Evolutionary conservation across 1,140 invertebrate genomes (phyloP).

Genomic region (Monochamus saltuarius): DNA sequence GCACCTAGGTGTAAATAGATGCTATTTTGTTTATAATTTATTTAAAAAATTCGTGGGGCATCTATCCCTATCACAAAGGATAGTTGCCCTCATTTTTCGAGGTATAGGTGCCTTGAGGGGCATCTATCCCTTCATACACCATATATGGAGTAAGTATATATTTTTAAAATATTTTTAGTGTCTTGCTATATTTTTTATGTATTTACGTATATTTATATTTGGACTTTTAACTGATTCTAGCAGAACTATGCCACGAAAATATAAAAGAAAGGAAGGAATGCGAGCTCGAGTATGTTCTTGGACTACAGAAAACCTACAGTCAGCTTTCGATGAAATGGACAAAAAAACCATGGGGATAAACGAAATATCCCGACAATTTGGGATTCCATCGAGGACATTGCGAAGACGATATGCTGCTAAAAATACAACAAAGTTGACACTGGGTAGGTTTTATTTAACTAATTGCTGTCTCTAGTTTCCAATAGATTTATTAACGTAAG

Average conservation of each 20-base stretch:
- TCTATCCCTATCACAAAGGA: neutral
- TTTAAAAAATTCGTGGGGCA: neutral
- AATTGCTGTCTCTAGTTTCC: no score
- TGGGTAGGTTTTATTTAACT: no score
- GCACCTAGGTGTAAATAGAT: neutral
- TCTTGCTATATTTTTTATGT: slow-evolving; percentile 1
- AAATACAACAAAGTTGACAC: slow-evolving; percentile 5
- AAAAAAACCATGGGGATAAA: neutral
- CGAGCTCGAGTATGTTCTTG: slow-evolving; percentile 19
- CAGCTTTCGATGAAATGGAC: slow-evolving; percentile 14
- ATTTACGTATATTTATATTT: neutral
- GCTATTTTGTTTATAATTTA: slow-evolving; percentile 6
- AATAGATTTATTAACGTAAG: no score
- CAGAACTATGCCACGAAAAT: slow-evolving; percentile 9
- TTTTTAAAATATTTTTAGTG: slow-evolving; percentile 3
- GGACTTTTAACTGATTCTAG: neutral
- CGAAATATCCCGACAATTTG: no score
- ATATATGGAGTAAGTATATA: neutral
- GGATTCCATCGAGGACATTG: slow-evolving; percentile 8
- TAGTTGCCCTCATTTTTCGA: no score
- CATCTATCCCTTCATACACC: neutral
- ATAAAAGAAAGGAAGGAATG: slow-evolving; percentile 11
- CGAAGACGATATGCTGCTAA: slow-evolving; percentile 3
- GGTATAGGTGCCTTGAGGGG: no score
- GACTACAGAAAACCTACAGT: slow-evolving; percentile 12